Evolutionary conservation across 2,888 invertebrate genomes (phyloP).

Genomic region (Micoletzkya japonica): DNA sequence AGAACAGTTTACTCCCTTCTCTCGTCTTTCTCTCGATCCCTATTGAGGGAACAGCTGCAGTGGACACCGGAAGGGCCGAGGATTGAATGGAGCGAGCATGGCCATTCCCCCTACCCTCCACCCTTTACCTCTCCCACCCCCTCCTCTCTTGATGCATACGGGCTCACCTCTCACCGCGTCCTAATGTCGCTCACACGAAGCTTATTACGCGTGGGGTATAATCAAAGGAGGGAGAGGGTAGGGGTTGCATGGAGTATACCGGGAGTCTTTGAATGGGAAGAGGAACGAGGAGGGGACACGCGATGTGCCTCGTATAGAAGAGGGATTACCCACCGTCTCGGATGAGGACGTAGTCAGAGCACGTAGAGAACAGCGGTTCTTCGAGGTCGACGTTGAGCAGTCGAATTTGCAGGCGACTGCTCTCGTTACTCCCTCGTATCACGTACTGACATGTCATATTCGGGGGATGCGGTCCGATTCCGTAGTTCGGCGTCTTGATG

Average conservation of each 20-base stretch:
- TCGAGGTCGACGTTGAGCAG: conserved; percentile 16
- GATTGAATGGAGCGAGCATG: too few relatives aligned
- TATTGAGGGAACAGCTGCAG: conserved; percentile 4
- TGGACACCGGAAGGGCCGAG: conserved; percentile 16
- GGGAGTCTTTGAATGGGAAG: not conserved
- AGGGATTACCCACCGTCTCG: conserved; percentile 9
- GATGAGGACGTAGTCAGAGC: conserved; percentile 20
- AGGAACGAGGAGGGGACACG: not conserved
- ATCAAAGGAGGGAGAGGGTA: not conserved
- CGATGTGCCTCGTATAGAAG: not conserved
- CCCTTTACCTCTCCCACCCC: not conserved
- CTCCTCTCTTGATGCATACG: too few relatives aligned
- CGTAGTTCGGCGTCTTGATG: conserved; percentile 12
- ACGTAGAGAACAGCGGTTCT: conserved; percentile 13
- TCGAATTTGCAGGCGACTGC: not conserved
- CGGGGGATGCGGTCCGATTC: not conserved
- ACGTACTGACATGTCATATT: conserved; percentile 25
- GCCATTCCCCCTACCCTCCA: conserved; percentile 13
- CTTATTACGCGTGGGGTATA: too few relatives aligned
- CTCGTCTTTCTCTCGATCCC: not conserved
- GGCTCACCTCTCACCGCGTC: too few relatives aligned
- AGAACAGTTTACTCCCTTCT: not conserved
- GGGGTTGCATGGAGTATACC: not conserved
- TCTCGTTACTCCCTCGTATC: conserved; percentile 9
- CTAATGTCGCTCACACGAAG: too few relatives aligned